Base-by-base conservation (phyloP, 2,797 vertebrate genomes). In the Ambastaia sidthimunki region DNA sequence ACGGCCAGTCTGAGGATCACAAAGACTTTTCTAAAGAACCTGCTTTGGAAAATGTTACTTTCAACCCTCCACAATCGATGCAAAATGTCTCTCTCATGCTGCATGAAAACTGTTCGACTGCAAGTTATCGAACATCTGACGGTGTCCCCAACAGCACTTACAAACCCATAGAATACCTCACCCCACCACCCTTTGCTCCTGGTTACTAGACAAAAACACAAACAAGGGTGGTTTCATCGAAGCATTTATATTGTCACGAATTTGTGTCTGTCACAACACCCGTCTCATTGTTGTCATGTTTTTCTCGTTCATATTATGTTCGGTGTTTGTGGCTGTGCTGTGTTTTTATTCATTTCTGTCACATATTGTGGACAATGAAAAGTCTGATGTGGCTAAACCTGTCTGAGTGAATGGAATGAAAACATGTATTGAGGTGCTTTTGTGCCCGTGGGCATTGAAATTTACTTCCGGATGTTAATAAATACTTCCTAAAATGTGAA, bases 161-260 rank as follows among this genome's bases (percentile, higher is more conserved):
- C 23, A 66, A 4, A 19, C 9, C 93, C 90, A 12, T 52, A 0
- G 94, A 95, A 81, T 94, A 94, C 76, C 70, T 52, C 12, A 78
- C 72, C n/a, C 93, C 93, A 28, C 92, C 93, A 44, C 92, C 93
- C 2, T 95, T 94, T 85, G 92, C 93, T 11, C 94, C 94, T 37
- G 93, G 92, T 7, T 92, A 88, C 71, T 86, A 62, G 48, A 21
- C 52, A 19, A 28, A 44, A 19, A 52, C 28, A 31, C 37, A 23
- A 7, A 69, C 16, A 54, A 11, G 21, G 34, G 63, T 6, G 63
- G 50, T 44, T 67, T 25, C 21, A 54, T 6, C 31, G 1, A 5
- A 13, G 13, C n/a, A 18, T 34, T 28, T 50, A 12, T 50, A 62
- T 7, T 48, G 9, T 7, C 18, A 19, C 11, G n/a, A 13, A 19